A percentile compares a stretch with the other conserved stretches of the same genome.
Conservation (phyloP, 2,888 invertebrate genomes). For the Drosophila setosimentum region DNA sequence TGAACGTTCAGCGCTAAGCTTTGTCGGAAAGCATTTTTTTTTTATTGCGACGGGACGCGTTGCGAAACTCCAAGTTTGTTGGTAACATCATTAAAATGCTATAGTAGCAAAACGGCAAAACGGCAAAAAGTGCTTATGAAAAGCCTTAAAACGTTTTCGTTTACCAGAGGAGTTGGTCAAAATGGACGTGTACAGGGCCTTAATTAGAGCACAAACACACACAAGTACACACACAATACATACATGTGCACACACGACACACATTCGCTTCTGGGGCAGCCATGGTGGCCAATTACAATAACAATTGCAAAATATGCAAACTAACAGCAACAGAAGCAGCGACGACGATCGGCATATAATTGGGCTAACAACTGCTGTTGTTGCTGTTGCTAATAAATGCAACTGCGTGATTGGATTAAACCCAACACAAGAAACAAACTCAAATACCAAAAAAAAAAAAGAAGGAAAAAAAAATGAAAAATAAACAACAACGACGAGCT, state of each 20-base stretch:
- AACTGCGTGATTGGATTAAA: conserved; percentile 80
- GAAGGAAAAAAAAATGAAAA: not conserved
- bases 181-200: conserved; percentile 53
- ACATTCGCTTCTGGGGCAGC: conserved; percentile 42
- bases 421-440: conserved; percentile 28
- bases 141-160: conserved; percentile 82
- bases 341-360: conserved; percentile 53
- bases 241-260: not conserved
- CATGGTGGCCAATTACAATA: conserved; percentile 76
- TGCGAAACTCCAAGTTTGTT: conserved; percentile 43
- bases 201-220: conserved; percentile 43
- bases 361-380: conserved; percentile 63
- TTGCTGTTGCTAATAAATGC: conserved; percentile 65
- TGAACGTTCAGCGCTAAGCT: conserved; percentile 51
- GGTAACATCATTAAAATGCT: conserved; percentile 55
- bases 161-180: conserved; percentile 78
- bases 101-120: conserved; percentile 38
- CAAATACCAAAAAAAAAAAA: not conserved
- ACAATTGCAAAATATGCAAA: conserved; percentile 76
- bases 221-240: not conserved
- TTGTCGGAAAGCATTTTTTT: conserved; percentile 44
- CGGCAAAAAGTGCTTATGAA: conserved; percentile 58
- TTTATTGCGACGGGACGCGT: conserved; percentile 17
- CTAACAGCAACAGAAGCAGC: conserved; percentile 31
- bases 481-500: conserved; percentile 33